Evolutionary conservation across 2,113 vertebrate species (phyloP).

Genomic region (Speoplatyrhinus poulsoni): DNA sequence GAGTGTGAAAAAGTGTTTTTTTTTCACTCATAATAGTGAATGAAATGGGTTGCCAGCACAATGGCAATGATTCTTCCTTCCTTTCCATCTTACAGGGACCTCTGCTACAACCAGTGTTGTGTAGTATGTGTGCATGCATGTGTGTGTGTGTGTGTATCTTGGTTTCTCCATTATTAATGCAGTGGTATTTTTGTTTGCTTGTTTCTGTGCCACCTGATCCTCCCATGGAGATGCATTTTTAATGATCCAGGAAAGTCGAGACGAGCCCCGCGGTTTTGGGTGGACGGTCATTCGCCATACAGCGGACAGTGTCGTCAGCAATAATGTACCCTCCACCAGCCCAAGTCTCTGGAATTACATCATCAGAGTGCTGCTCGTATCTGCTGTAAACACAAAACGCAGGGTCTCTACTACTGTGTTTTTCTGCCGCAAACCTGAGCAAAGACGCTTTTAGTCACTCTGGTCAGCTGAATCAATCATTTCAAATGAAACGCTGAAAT

Average conservation of each 20-base stretch:
- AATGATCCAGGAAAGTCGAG: conserved; percentile 65
- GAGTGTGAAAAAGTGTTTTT: neutral
- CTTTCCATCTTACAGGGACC: conserved; percentile 19
- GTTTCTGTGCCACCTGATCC: conserved; percentile 64
- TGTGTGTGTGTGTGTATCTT: conserved; percentile 10
- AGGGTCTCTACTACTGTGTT: conserved; percentile 44
- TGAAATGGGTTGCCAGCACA: conserved; percentile 1
- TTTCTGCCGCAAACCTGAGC: conserved; percentile 21
- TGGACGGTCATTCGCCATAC: conserved; percentile 32
- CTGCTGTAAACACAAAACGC: conserved; percentile 21
- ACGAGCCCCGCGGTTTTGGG: conserved; percentile 36
- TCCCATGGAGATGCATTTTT: conserved; percentile 66
- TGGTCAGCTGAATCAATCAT: neutral
- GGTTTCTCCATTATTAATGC: conserved; percentile 67
- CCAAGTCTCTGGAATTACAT: conserved; percentile 27
- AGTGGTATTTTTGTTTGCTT: conserved; percentile 66
- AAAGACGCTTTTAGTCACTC: conserved; percentile 22
- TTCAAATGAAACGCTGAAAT: too few species aligned
- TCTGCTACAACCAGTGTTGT: conserved; percentile 12
- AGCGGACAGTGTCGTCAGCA: conserved; percentile 30
- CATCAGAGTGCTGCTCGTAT: conserved; percentile 6
- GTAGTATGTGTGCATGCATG: neutral
- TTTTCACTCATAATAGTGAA: conserved; percentile 1
- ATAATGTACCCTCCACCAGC: conserved; percentile 12
- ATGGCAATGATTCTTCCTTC: conserved; percentile 5